Base-by-base conservation (phyloP, 2,797 vertebrate genomes). In the Sebastes hubbsi region DNA sequence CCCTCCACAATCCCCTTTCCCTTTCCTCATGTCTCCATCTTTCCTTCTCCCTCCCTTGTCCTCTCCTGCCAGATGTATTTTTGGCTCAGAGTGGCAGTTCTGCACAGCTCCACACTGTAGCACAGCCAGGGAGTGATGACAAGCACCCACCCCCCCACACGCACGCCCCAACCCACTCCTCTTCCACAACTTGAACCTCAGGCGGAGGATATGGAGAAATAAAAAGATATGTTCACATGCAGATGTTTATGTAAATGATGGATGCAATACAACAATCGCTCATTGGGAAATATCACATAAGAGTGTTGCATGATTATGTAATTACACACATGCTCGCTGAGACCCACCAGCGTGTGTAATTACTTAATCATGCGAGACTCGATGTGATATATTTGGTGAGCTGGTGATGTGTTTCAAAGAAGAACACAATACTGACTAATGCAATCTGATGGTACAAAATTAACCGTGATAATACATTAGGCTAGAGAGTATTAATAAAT, bases 11-110 rank as follows among this genome's bases (percentile, higher is more conserved):
- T 68, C 81, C 80, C 72, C 76, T 61, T 63, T 79, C 81, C 77
- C 56, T 72, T 83, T 83, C 75, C 81, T 88, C 79, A 65, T 66
- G 84, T 91, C 90, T 91, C 86, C 90, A 87, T 88, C 90, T 86
- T 80, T 82, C 83, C 73, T 62, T 82, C 80, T 85, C 87, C 82
- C 82, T 88, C 82, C 82, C 86, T 81, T 90, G 87, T 89, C 86
- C 87, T 87, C 89, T 91, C 89, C 86, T 82, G 84, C 91, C 92
- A 93, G 91, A 95, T 92, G 91, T 95, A 95, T 95, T 95, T 95
- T 94, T 94, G 94, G 93, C 93, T 94, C 93, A 80, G 93, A 91
- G 87, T 93, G 90, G 92, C 91, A 94, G 91, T 90, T 92, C 87
- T 83, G 90, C 91, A 92, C 78, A 55, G 86, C 90, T 92, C 86